phyloP scores from a whole-genome alignment of 2,888 invertebrate genomes.

The Dicycla oo region DNA sequence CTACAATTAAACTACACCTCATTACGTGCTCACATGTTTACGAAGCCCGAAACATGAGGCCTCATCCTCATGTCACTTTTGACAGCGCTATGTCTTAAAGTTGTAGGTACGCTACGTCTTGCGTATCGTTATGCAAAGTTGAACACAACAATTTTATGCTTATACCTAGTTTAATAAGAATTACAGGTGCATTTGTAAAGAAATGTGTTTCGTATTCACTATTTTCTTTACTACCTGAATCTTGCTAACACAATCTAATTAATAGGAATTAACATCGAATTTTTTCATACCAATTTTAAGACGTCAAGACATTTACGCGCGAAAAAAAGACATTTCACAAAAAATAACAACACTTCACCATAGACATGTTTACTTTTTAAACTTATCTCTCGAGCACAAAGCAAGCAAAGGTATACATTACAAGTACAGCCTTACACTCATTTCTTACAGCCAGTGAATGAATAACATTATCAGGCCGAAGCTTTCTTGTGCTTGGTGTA shows the following conservation, averaged over 20 bases:
- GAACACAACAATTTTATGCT: constrained; percentile 25
- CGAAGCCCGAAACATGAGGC: too few species aligned
- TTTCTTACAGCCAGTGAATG: constrained; percentile 66
- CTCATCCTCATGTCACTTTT: too few species aligned
- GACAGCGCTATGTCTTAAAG: too few species aligned
- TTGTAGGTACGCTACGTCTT: too few species aligned
- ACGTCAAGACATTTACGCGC: constrained; percentile 16
- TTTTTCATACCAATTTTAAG: neutral
- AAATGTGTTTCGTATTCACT: neutral
- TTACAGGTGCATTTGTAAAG: neutral
- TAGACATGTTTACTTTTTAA: constrained; percentile 60
- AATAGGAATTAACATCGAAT: neutral
- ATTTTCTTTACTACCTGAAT: neutral
- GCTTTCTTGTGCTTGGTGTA: constrained; percentile 65
- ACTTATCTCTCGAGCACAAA: constrained; percentile 52
- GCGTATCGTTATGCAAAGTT: constrained; percentile 8
- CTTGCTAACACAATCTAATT: neutral
- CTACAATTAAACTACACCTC: too few species aligned
- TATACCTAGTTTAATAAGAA: constrained; percentile 24
- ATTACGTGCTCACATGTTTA: too few species aligned
- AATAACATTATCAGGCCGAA: constrained; percentile 65
- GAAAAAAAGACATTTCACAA: neutral
- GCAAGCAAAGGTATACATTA: constrained; percentile 62
- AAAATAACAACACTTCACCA: constrained; percentile 28
- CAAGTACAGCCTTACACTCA: constrained; percentile 66